These are phyloP conservation scores for Eremobia ochroleuca DNA, from an alignment of 2,888 invertebrate species.

Conservation along the genomic window DNA sequence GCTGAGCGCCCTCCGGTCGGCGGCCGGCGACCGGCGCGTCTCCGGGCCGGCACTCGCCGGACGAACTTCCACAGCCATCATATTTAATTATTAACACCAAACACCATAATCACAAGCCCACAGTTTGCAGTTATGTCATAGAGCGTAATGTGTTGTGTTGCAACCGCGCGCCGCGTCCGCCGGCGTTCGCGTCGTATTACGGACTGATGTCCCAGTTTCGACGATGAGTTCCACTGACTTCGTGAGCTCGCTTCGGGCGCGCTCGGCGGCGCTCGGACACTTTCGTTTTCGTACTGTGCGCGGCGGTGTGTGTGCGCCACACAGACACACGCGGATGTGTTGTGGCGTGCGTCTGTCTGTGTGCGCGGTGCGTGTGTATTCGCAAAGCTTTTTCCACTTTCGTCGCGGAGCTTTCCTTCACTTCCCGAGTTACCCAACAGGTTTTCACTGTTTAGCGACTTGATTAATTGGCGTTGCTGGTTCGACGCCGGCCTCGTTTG, in stretches of 20 bases:
- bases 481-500: slow-evolving; percentile 65
- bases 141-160: slow-evolving; percentile 82
- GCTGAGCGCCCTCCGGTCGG: slow-evolving; percentile 82
- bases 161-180: slow-evolving; percentile 84
- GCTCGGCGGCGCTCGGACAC: slow-evolving; percentile 89
- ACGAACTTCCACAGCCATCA: slow-evolving; percentile 90
- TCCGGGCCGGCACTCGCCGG: slow-evolving; percentile 85
- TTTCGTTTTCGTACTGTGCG: slow-evolving; percentile 90
- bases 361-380: slow-evolving; percentile 72
- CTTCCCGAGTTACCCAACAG: slow-evolving; percentile 88
- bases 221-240: slow-evolving; percentile 90
- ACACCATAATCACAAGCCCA: slow-evolving; percentile 87
- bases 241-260: slow-evolving; percentile 90
- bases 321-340: slow-evolving; percentile 46
- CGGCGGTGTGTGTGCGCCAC: slow-evolving; percentile 65
- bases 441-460: slow-evolving; percentile 78
- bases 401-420: slow-evolving; percentile 87
- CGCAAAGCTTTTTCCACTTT: slow-evolving; percentile 88
- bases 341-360: slow-evolving; percentile 59
- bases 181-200: slow-evolving; percentile 89
- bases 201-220: slow-evolving; percentile 93
- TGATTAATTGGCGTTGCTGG: slow-evolving; percentile 72
- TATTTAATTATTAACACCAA: slow-evolving; percentile 84
- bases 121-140: slow-evolving; percentile 88
- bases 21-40: slow-evolving; percentile 78